Conservation (phyloP, 2,888 invertebrate genomes). For the Nymphalis c-album region DNA sequence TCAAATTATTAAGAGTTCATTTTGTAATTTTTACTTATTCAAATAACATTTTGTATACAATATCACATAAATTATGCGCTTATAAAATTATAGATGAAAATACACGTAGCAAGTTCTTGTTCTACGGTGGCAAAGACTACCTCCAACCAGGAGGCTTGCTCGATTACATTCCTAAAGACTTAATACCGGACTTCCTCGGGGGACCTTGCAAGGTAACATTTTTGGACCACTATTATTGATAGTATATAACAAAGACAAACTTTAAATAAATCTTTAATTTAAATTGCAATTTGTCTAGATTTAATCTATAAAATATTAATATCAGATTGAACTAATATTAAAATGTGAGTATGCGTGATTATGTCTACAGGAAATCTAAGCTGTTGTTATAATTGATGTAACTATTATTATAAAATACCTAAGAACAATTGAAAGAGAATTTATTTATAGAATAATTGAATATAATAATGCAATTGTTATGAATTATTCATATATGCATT, state of each 20-base stretch:
- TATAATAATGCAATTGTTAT: neutral
- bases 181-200: constrained; percentile 96
- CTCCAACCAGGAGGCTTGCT: constrained; percentile 89
- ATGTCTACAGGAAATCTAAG: neutral
- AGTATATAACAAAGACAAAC: constrained; percentile 5
- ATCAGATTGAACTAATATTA: neutral
- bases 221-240: constrained; percentile 24
- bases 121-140: constrained; percentile 94
- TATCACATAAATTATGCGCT: neutral
- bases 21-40: too few relatives aligned
- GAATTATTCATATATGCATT: constrained; percentile 5
- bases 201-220: constrained; percentile 89
- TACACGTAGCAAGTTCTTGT: constrained; percentile 94
- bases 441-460: constrained; percentile 7
- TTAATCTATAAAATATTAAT: neutral
- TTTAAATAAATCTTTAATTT: neutral
- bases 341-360: neutral
- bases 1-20: too few relatives aligned
- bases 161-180: constrained; percentile 91
- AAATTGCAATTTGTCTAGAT: neutral
- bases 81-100: constrained; percentile 86
- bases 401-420: constrained; percentile 1
- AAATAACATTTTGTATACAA: neutral
- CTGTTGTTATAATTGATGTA: neutral
- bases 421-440: neutral